phyloP scores from a whole-genome alignment of 1,140 invertebrate species.

The Drosophila nebulosa region DNA sequence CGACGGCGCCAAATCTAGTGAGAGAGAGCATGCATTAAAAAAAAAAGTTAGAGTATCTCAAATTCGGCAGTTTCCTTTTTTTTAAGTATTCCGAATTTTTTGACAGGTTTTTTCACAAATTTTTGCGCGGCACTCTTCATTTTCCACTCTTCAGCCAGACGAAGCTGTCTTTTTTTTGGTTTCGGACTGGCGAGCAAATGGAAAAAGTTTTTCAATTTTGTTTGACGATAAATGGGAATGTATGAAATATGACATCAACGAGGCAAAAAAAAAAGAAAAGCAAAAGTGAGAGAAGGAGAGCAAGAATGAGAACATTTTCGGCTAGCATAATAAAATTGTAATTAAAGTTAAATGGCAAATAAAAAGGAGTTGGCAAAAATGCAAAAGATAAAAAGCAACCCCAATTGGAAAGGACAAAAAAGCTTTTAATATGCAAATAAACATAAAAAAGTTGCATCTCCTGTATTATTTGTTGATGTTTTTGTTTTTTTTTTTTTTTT shows the following conservation, averaged over 20 bases:
- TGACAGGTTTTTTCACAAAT: conserved; percentile 52
- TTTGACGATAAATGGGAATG: conserved; percentile 73
- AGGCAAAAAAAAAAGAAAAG: background rate
- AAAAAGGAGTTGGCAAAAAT: conserved; percentile 21
- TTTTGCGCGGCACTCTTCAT: conserved; percentile 37
- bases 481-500: conserved; percentile 10
- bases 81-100: conserved; percentile 11
- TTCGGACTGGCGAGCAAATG: conserved; percentile 54
- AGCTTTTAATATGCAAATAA: conserved; percentile 62
- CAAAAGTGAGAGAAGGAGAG: background rate
- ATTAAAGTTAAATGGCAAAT: conserved; percentile 67
- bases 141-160: conserved; percentile 46
- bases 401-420: conserved; percentile 27
- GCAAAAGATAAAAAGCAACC: background rate
- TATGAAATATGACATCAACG: conserved; percentile 65
- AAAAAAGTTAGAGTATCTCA: background rate
- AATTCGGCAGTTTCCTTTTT: background rate
- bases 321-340: conserved; percentile 71
- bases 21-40: too few species aligned
- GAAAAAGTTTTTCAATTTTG: conserved; percentile 77
- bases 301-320: conserved; percentile 36
- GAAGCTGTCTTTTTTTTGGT: conserved; percentile 12
- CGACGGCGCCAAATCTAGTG: too few species aligned
- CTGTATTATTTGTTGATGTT: too few species aligned
- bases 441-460: conserved; percentile 53